Evolutionary conservation across 2,113 vertebrate genomes (phyloP).

Genomic region (Tonatia bakeri): DNA sequence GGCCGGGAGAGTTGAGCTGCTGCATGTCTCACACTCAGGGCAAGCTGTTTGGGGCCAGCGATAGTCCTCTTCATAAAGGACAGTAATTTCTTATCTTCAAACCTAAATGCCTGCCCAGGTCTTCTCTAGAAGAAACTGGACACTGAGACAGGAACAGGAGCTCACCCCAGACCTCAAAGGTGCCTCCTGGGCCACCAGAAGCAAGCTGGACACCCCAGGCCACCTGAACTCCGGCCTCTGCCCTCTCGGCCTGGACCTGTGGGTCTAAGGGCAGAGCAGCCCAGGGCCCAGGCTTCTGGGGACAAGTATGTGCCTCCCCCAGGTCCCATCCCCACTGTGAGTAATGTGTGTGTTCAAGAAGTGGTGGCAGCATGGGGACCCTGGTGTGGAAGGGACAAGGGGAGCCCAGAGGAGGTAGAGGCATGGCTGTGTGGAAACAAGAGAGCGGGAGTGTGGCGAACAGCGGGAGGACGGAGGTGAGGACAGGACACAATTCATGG

Average conservation of each 20-base stretch:
- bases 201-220: rapidly evolving
- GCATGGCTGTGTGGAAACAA: neutral
- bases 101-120: neutral
- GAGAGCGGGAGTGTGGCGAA: neutral
- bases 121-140: neutral
- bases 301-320: rapidly evolving
- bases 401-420: neutral
- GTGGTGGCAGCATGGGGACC: too few species aligned
- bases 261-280: neutral
- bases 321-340: rapidly evolving
- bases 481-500: neutral
- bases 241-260: rapidly evolving
- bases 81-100: neutral
- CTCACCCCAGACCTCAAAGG: neutral
- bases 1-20: neutral
- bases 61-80: neutral
- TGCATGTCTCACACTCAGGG: too few species aligned
- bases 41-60: neutral
- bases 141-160: neutral
- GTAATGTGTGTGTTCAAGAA: rapidly evolving
- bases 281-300: neutral
- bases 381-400: neutral
- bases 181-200: neutral
- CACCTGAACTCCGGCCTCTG: too few species aligned
- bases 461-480: rapidly evolving